phyloP scores from a whole-genome alignment of 2,888 invertebrate genomes.

The Macaria liturata region DNA sequence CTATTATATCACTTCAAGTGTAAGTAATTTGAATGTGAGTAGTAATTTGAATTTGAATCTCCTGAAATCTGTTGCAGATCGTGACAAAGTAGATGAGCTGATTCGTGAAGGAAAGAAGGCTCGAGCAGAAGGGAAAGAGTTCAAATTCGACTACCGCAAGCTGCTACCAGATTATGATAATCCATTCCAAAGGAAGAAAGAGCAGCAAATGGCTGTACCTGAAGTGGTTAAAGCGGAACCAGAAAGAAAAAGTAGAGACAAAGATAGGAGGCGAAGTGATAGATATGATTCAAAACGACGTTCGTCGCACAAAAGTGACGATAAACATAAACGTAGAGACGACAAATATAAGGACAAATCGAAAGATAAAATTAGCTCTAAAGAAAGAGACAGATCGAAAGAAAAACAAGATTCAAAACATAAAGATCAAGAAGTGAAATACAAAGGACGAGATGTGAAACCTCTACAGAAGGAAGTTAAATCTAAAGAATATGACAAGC shows the following conservation, averaged over 20 bases:
- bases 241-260: constrained; percentile 44
- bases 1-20: no score
- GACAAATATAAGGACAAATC: constrained; percentile 31
- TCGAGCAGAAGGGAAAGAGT: constrained; percentile 66
- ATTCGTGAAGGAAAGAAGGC: constrained; percentile 74
- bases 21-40: no score
- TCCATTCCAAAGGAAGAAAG: constrained; percentile 71
- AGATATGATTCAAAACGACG: constrained; percentile 36
- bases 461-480: constrained; percentile 33
- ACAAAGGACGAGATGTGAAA: constrained; percentile 35
- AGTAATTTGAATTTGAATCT: no score
- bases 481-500: constrained; percentile 41
- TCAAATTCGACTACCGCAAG: constrained; percentile 74
- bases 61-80: constrained; percentile 54
- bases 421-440: constrained; percentile 13
- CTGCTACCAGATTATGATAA: constrained; percentile 72
- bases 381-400: constrained; percentile 18
- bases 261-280: constrained; percentile 35
- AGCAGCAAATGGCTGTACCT: constrained; percentile 29
- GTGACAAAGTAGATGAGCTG: constrained; percentile 69
- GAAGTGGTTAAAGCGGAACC: constrained; percentile 18
- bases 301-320: constrained; percentile 21
- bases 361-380: constrained; percentile 32
- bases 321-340: constrained; percentile 20
- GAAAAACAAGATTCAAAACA: constrained; percentile 35